phyloP scores from a whole-genome alignment of 2,113 vertebrate species.

The Gracilinanus agilis region DNA sequence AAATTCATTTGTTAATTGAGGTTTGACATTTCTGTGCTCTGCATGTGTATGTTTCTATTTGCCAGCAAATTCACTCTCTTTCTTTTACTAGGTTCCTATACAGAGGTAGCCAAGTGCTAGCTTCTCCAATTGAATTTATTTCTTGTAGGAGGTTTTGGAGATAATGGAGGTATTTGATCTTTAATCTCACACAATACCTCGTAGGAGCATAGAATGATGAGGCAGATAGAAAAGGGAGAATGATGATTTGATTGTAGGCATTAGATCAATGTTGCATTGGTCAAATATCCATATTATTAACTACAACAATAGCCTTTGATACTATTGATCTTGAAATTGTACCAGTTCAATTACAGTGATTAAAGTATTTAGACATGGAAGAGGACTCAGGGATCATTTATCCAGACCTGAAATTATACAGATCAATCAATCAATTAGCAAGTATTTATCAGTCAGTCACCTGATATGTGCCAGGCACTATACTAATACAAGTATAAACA shows the following conservation, averaged over 20 bases:
- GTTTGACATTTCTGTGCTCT: conserved; percentile 39
- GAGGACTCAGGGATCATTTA: not conserved
- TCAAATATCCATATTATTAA: conserved; percentile 59
- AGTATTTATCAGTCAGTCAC: not conserved
- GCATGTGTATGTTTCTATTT: not conserved
- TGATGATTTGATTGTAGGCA: conserved; percentile 60
- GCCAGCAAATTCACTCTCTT: not conserved
- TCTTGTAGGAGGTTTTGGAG: not conserved
- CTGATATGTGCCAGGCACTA: not conserved
- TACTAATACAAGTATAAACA: not conserved
- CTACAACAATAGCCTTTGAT: conserved; percentile 64
- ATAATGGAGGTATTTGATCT: not conserved
- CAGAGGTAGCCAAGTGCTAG: not conserved
- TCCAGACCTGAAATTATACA: not conserved
- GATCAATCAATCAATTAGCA: not conserved
- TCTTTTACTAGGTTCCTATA: conserved; percentile 17
- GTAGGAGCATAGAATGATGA: not conserved
- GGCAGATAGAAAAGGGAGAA: conserved; percentile 2
- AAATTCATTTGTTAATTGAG: not conserved
- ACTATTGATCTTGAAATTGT: conserved; percentile 58
- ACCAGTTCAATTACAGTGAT: conserved; percentile 52
- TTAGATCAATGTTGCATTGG: conserved; percentile 54
- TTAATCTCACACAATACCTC: not conserved
- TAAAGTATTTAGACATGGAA: not conserved
- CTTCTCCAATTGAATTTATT: not conserved